Evolutionary conservation across 2,888 invertebrate species (phyloP).

Genomic region (Dorcus parallelipipedus): DNA sequence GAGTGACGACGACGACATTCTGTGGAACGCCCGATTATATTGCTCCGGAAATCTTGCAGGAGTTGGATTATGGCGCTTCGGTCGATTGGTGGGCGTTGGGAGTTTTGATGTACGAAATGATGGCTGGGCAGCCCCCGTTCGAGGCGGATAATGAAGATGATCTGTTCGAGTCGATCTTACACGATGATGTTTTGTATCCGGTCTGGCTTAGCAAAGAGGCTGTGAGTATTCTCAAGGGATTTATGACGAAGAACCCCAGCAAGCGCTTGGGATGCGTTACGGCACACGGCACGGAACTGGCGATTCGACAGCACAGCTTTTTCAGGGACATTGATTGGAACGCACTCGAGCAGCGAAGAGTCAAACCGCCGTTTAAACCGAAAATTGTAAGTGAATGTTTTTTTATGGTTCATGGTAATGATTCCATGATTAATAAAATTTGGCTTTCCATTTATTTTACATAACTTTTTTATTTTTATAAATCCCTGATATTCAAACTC

Average conservation of each 20-base stretch:
- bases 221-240: constrained; percentile 86
- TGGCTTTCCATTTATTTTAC: not conserved
- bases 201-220: constrained; percentile 94
- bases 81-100: constrained; percentile 98
- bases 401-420: not conserved
- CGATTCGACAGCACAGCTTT: constrained; percentile 88
- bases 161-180: constrained; percentile 95
- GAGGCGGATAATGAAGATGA: constrained; percentile 99
- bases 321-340: constrained; percentile 97
- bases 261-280: constrained; percentile 89
- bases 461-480: too few relatives aligned
- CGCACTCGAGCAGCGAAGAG: constrained; percentile 82
- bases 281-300: constrained; percentile 70
- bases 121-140: constrained; percentile 99
- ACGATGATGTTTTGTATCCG: constrained; percentile 97
- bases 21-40: constrained; percentile 99
- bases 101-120: constrained; percentile 98
- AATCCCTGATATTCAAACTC: too few relatives aligned
- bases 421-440: too few relatives aligned
- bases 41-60: constrained; percentile 74
- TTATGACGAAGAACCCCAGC: constrained; percentile 96
- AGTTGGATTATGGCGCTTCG: constrained; percentile 73
- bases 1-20: constrained; percentile 90
- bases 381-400: constrained; percentile 77
- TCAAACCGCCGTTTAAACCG: constrained; percentile 97